Percentiles rank a stretch among this genome's conserved stretches.
Evolutionary conservation across 2,797 vertebrate species (phyloP).

Genomic region (Jordanella pulchra): DNA sequence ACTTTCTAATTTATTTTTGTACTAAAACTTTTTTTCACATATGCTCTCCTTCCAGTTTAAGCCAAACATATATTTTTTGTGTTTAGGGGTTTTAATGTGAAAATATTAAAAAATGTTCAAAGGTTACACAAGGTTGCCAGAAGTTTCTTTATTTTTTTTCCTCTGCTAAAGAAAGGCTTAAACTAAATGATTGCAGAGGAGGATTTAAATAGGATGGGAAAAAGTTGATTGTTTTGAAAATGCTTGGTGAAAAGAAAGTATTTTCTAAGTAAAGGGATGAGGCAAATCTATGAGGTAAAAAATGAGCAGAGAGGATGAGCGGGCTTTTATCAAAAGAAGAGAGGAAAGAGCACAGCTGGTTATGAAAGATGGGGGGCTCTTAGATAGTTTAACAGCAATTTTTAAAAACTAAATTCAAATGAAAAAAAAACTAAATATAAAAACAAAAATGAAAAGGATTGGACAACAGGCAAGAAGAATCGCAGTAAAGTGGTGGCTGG

Average conservation of each 20-base stretch:
- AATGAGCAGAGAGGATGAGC: slow-evolving; percentile 4
- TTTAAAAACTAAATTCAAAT: slow-evolving; percentile 1
- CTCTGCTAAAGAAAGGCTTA: slow-evolving; percentile 11
- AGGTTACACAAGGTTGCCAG: not conserved
- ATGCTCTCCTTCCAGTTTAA: not conserved
- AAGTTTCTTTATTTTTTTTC: not conserved
- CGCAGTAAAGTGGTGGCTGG: slow-evolving; percentile 7
- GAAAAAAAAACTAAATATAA: not conserved
- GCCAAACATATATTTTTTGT: not conserved
- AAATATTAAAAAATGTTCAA: not conserved
- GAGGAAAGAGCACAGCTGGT: slow-evolving; percentile 36
- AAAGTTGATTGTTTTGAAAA: slow-evolving; percentile 29
- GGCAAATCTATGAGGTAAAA: slow-evolving; percentile 21
- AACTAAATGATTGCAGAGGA: slow-evolving; percentile 23
- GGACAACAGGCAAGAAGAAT: not conserved
- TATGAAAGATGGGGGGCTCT: slow-evolving; percentile 12
- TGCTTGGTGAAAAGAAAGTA: not conserved
- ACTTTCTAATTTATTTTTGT: slow-evolving; percentile 13
- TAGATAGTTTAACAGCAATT: slow-evolving; percentile 6
- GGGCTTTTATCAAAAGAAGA: slow-evolving; percentile 29
- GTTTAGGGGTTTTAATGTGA: not conserved
- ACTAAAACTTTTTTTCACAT: slow-evolving; percentile 9
- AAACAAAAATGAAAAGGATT: slow-evolving; percentile 1
- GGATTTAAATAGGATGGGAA: slow-evolving; percentile 1
- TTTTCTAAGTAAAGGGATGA: slow-evolving; percentile 24